Evolutionary conservation across 2,113 vertebrate genomes (phyloP).

Genomic region (Myotis davidii): DNA sequence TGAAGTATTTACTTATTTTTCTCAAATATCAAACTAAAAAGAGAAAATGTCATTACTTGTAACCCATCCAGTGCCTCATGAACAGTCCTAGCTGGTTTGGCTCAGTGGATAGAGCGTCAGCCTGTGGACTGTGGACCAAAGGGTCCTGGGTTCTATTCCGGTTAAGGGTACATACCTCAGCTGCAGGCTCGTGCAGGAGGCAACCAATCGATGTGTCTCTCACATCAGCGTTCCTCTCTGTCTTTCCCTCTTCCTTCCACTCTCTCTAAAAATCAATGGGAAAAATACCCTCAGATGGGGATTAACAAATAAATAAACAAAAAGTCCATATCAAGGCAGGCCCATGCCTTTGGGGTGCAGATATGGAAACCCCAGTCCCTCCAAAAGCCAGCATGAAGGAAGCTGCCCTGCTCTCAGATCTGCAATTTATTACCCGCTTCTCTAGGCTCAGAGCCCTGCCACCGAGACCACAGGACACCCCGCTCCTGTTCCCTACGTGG

Average conservation of each 20-base stretch:
- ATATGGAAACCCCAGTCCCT: not conserved
- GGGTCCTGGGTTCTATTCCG: too few species aligned
- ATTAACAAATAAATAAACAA: too few species aligned
- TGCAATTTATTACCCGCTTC: fast-evolving
- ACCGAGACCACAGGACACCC: not conserved
- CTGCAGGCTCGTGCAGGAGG: too few species aligned
- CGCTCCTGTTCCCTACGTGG: not conserved
- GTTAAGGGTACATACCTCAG: fast-evolving
- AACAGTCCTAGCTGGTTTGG: not conserved
- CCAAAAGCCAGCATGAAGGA: not conserved
- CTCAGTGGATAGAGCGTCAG: too few species aligned
- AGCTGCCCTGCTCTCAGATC: fast-evolving
- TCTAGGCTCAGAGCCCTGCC: not conserved
- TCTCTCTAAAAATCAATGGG: too few species aligned
- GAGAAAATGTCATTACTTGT: not conserved
- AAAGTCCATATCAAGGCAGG: not conserved
- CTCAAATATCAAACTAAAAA: constrained; percentile 33
- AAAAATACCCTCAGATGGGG: too few species aligned
- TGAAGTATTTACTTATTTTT: not conserved
- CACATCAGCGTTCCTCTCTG: too few species aligned
- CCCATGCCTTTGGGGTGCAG: too few species aligned
- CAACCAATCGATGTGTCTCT: too few species aligned
- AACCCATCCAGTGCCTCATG: not conserved
- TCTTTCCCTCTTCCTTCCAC: too few species aligned
- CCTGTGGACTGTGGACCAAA: too few species aligned